Evolutionary conservation across 2,113 vertebrate genomes (phyloP), one percentile per base, ranked within the genome.

Genomic region (Hippocampus zosterae): DNA sequence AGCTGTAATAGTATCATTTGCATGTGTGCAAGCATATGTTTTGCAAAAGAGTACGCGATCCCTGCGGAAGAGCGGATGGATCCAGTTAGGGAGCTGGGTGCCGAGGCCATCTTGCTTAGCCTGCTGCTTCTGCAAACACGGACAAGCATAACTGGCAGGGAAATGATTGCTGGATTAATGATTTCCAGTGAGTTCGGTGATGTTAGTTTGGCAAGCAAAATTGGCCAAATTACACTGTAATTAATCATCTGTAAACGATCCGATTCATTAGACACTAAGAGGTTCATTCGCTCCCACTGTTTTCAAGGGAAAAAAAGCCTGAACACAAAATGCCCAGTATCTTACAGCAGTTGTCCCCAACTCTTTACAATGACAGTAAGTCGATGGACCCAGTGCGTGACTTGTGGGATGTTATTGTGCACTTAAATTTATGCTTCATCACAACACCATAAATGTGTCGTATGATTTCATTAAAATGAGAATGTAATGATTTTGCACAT

Each of bases 1-100:
- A 80, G 77, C 80, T 84, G 83, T 73, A 59, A 70, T 63, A 44
- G 27, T 68, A 21, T 67, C 19, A 70, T 77, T 46, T 71, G 57
- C 63, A 53, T 67, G 60, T 59, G 15, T 55, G 12, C 41, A 21
- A 37, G 41, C 48, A 52, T 69, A 63, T 70, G 59, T n/a, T 60
- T 40, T 19, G 23, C 23, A 63, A 41, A 33, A 44, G 29, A 50
- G 37, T 2, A 59, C 9, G 40, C 44, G 37, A 64, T 61, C 5
- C 21, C 50, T 16, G 57, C 21, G 42, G 29, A 74, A 48, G 69
- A 69, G 57, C 18, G 60, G 10, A 60, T 65, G 41, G 61, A 67
- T 11, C 12, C 42, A 64, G 21, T 50, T 29, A 9, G 53, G 65
- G 40, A 70, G 42, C 59, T 64, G 33, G 41, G 3, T 1, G 3